These are phyloP conservation scores for Caenorhabditis imperialis DNA, from an alignment of 2,888 invertebrate genomes.

Conservation along the genomic window DNA sequence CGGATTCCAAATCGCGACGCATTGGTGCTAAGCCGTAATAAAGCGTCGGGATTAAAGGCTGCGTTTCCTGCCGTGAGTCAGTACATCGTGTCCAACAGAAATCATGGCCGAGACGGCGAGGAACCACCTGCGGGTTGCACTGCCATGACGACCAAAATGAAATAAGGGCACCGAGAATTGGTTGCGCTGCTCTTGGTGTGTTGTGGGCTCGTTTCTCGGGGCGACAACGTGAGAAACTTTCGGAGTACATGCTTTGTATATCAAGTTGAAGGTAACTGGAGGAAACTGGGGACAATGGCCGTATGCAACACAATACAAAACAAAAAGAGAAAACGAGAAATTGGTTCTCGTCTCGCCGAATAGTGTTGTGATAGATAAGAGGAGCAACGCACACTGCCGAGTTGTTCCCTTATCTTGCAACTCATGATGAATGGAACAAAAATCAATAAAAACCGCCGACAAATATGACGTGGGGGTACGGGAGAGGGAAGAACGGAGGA, in stretches of 20 bases:
- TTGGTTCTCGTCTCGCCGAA: conserved; percentile 16
- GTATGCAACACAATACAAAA: neutral
- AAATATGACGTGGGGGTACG: conserved; percentile 43
- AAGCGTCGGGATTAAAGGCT: conserved; percentile 24
- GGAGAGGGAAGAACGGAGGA: conserved; percentile 14
- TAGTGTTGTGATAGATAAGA: conserved; percentile 25
- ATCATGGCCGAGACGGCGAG: neutral
- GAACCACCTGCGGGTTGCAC: conserved; percentile 24
- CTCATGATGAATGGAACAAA: conserved; percentile 49
- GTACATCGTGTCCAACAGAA: conserved; percentile 4
- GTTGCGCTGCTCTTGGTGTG: conserved; percentile 3
- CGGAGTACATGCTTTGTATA: too few species aligned
- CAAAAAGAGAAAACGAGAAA: neutral
- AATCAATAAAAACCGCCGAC: conserved; percentile 44
- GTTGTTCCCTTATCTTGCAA: conserved; percentile 22
- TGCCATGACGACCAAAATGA: conserved; percentile 32
- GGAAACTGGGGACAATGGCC: too few species aligned
- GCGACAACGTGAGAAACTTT: too few species aligned
- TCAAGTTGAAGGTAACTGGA: too few species aligned
- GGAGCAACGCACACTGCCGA: conserved; percentile 26
- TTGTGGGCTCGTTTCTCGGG: too few species aligned
- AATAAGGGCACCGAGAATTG: conserved; percentile 4
- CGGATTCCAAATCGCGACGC: too few species aligned
- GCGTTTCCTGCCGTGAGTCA: conserved; percentile 28
- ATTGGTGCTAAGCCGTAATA: conserved; percentile 24